A percentile compares a stretch with the other conserved stretches of the same genome.
phyloP scores from a whole-genome alignment of 2,888 invertebrate species.

The Lydus trimaculatus region DNA sequence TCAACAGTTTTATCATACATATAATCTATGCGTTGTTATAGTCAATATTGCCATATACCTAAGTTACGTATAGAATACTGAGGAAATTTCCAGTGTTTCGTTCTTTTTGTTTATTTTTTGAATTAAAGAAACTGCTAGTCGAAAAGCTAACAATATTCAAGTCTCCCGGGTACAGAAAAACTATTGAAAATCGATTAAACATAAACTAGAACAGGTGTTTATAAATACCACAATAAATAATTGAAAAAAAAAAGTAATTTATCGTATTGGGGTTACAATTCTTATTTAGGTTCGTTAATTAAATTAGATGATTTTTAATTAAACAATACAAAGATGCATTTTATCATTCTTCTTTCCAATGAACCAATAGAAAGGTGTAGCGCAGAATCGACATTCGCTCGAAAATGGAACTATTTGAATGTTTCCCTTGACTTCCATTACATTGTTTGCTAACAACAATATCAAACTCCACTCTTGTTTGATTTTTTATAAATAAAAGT shows the following conservation, averaged over 20 bases:
- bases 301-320: background rate
- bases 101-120: background rate
- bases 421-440: conserved; percentile 10
- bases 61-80: background rate
- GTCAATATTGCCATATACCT: no score
- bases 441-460: background rate
- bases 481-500: background rate
- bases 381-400: conserved; percentile 27
- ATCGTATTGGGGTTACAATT: background rate
- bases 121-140: background rate
- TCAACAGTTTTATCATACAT: no score
- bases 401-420: conserved; percentile 3
- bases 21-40: no score
- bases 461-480: background rate
- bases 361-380: conserved; percentile 19
- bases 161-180: background rate
- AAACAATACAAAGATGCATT: background rate
- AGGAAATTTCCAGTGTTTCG: background rate
- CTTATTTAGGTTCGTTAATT: background rate
- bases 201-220: background rate
- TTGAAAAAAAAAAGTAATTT: background rate
- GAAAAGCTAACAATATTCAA: background rate
- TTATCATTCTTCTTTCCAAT: background rate
- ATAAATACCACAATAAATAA: background rate
- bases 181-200: background rate